Evolutionary conservation across 2,888 invertebrate species (phyloP).

Genomic region (Poecilobothrus nobilitatus): DNA sequence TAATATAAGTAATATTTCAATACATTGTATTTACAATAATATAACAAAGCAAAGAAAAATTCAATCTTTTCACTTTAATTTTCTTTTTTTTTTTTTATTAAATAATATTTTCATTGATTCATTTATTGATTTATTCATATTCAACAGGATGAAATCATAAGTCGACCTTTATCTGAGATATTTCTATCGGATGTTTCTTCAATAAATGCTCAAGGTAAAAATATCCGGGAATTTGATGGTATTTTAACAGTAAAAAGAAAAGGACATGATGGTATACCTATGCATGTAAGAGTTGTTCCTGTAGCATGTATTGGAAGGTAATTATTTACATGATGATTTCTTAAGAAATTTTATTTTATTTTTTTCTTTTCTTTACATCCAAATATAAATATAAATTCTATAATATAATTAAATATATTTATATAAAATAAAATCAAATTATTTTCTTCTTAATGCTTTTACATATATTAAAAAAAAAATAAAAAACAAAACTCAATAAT

Average conservation of each 20-base stretch:
- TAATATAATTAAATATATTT: neutral
- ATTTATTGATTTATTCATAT: no score
- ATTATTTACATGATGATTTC: neutral
- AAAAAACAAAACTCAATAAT: neutral
- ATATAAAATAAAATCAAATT: no score
- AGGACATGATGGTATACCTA: slow-evolving; percentile 67
- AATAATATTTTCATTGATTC: no score
- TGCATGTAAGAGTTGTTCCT: slow-evolving; percentile 72
- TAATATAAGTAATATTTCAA: no score
- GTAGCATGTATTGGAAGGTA: slow-evolving; percentile 58
- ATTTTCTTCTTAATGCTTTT: no score
- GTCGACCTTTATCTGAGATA: slow-evolving; percentile 41
- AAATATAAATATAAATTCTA: neutral
- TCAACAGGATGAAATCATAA: slow-evolving; percentile 42
- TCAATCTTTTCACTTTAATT: no score
- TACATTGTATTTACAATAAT: no score
- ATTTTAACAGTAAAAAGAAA: slow-evolving; percentile 62
- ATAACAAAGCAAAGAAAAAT: no score
- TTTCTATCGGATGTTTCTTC: slow-evolving; percentile 43
- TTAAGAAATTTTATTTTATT: neutral
- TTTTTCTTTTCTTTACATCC: neutral
- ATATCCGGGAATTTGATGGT: slow-evolving; percentile 70
- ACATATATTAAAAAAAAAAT: no score
- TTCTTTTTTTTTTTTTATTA: no score
- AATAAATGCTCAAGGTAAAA: slow-evolving; percentile 54